Percentiles rank a stretch among this genome's conserved stretches.
These are phyloP conservation scores for Manacus vitellinus DNA, from an alignment of 2,113 vertebrate species.

Conservation along the genomic window DNA sequence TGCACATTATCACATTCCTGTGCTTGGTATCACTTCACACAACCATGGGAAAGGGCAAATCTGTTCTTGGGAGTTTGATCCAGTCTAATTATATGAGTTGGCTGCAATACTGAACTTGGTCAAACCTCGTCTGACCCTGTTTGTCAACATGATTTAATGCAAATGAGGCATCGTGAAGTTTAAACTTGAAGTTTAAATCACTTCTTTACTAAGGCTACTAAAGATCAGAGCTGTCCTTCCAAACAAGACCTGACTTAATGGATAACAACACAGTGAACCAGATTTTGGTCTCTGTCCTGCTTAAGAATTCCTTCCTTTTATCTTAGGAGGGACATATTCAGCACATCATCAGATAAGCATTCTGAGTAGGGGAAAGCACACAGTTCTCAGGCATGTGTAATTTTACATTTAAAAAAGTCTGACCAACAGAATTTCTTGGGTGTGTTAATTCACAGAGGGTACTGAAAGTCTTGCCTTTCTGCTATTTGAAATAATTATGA, in stretches of 20 bases:
- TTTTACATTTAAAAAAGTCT: not conserved
- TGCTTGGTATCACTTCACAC: not conserved
- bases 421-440: not conserved
- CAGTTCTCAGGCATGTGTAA: not conserved
- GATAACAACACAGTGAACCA: not conserved
- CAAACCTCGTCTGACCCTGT: conserved; percentile 5
- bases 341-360: not conserved
- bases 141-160: not conserved
- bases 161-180: not conserved
- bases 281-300: not conserved
- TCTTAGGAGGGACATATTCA: not conserved
- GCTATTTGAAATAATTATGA: not conserved
- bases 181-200: not conserved
- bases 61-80: not conserved
- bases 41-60: not conserved
- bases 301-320: not conserved
- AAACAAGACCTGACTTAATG: not conserved
- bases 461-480: not conserved
- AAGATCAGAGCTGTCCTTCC: not conserved
- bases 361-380: not conserved
- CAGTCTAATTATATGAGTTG: not conserved
- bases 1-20: not conserved
- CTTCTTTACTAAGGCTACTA: not conserved
- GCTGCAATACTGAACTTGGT: not conserved
- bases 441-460: not conserved